phyloP scores from a whole-genome alignment of 2,113 vertebrate genomes.

The Perca schrenkii region DNA sequence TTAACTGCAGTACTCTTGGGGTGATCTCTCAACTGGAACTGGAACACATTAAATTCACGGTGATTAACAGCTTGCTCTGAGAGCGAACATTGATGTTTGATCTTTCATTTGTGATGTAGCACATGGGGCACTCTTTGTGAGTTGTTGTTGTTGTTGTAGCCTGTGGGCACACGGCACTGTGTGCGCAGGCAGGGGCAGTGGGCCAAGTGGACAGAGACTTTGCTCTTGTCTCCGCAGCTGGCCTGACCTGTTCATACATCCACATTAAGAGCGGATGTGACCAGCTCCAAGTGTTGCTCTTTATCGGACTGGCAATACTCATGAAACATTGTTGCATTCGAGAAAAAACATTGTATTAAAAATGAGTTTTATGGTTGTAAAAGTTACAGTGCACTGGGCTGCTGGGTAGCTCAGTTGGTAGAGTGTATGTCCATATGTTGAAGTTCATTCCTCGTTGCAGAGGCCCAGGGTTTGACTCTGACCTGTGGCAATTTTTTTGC shows the following conservation, averaged over 20 bases:
- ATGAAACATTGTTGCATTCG: constrained; percentile 27
- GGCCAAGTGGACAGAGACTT: constrained; percentile 78
- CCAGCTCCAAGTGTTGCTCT: constrained; percentile 28
- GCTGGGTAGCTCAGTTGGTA: too few species aligned
- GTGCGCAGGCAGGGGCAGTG: constrained; percentile 55
- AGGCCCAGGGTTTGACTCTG: too few species aligned
- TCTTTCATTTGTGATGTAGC: constrained; percentile 80
- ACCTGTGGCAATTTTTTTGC: too few species aligned
- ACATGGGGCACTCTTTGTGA: constrained; percentile 80
- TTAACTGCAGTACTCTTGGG: constrained; percentile 64
- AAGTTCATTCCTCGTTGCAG: too few species aligned
- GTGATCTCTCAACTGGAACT: constrained; percentile 72
- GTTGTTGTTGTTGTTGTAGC: constrained; percentile 59
- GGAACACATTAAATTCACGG: constrained; percentile 77
- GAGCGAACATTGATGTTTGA: constrained; percentile 79
- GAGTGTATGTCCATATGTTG: too few species aligned
- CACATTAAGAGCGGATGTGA: constrained; percentile 51
- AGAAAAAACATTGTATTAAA: neutral
- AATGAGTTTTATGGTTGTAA: neutral
- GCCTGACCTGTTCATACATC: constrained; percentile 67
- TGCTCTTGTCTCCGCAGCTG: constrained; percentile 67
- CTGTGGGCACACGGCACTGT: constrained; percentile 66
- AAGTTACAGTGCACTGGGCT: neutral
- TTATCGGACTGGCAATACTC: constrained; percentile 29
- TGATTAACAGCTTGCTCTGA: constrained; percentile 77